Percentiles rank a stretch among this genome's conserved stretches.
Conservation (phyloP, 2,797 vertebrate genomes). For the Agapornis canus region DNA sequence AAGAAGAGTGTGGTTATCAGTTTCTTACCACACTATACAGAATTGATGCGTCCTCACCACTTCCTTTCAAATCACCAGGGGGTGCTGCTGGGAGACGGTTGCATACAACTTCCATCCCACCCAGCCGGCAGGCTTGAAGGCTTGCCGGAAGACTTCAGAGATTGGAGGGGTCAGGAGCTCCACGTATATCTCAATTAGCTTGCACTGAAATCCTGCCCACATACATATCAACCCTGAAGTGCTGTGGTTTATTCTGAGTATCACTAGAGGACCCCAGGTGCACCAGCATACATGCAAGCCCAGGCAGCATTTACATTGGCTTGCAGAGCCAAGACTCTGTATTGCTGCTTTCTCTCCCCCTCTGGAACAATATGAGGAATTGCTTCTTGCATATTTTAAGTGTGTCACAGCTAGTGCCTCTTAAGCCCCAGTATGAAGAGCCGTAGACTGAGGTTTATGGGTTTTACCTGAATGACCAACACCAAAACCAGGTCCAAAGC, state of each 20-base stretch:
- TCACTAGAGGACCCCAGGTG: not conserved
- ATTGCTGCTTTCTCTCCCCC: not conserved
- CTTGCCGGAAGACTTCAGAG: not conserved
- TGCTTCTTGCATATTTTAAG: not conserved
- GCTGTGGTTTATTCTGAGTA: not conserved
- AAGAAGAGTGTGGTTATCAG: not conserved
- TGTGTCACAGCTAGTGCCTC: not conserved
- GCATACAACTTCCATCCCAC: not conserved
- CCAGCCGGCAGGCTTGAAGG: accelerated
- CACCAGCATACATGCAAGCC: not conserved
- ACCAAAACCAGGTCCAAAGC: not conserved
- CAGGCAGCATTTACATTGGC: not conserved
- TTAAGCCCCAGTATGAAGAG: not conserved
- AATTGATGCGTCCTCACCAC: not conserved
- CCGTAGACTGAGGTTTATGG: not conserved
- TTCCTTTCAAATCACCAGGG: not conserved
- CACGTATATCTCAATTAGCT: accelerated
- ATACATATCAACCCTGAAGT: not conserved
- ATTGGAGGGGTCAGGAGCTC: not conserved
- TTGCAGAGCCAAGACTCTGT: not conserved
- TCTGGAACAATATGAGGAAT: accelerated
- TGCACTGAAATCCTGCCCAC: not conserved
- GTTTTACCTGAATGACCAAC: not conserved
- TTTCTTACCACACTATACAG: not conserved
- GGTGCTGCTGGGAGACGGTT: not conserved